A percentile compares a stretch with the other conserved stretches of the same genome.
Conservation (phyloP, 2,113 vertebrate genomes). For the Syngnathoides biaculeatus region DNA sequence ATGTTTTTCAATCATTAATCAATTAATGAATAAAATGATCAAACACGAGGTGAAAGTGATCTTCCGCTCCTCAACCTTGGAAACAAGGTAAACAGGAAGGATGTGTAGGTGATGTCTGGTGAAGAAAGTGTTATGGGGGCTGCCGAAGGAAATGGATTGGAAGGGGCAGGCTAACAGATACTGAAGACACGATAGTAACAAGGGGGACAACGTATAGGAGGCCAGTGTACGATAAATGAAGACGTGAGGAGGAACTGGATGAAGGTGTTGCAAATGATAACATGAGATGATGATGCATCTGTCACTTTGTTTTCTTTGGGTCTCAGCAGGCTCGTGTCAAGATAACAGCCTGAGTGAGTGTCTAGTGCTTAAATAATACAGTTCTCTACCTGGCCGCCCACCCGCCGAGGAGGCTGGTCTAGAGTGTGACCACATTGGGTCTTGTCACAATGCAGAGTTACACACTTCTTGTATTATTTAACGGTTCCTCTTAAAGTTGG, state of each 20-base stretch:
- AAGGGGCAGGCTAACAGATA: slow-evolving; percentile 6
- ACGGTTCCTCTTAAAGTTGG: slow-evolving; percentile 27
- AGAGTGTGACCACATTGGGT: slow-evolving; percentile 13
- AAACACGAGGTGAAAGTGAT: slow-evolving; percentile 4
- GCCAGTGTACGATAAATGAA: not conserved
- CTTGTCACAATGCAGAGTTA: slow-evolving; percentile 39
- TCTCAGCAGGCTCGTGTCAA: slow-evolving; percentile 11
- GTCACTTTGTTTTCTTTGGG: not conserved
- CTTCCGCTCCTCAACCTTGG: slow-evolving; percentile 15
- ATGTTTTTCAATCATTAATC: slow-evolving; percentile 17
- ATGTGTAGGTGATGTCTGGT: not conserved
- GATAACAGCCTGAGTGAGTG: slow-evolving; percentile 29
- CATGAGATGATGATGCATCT: not conserved
- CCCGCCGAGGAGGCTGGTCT: slow-evolving; percentile 1
- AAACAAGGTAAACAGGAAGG: slow-evolving; percentile 27
- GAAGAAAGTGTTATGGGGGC: slow-evolving; percentile 4
- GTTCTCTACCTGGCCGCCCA: slow-evolving; percentile 12
- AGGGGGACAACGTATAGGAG: not conserved
- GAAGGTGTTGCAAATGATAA: slow-evolving; percentile 5
- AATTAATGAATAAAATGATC: slow-evolving; percentile 19
- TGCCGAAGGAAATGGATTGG: not conserved
- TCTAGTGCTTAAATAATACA: slow-evolving; percentile 61
- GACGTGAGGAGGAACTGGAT: not conserved
- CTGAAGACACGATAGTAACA: not conserved
- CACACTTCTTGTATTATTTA: slow-evolving; percentile 50